Percentiles rank a stretch among this genome's conserved stretches.
Conservation (phyloP, 1,140 invertebrate species). For the Apolygus lucorum region DNA sequence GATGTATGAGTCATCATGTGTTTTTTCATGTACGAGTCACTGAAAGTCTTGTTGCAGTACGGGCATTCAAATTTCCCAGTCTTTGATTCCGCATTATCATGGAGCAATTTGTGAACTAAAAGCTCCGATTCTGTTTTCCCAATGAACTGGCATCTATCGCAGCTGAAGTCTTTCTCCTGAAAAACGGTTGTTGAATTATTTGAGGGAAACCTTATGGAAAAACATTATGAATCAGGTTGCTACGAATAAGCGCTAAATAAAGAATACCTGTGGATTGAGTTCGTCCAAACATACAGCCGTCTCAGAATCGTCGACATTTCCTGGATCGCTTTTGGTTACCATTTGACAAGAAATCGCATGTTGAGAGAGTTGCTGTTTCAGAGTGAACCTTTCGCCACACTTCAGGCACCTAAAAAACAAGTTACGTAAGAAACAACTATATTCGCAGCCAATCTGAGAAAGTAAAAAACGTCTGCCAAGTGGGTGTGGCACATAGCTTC, state of each 20-base stretch:
- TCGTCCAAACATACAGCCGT: no score
- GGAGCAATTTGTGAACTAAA: slow-evolving; percentile 55
- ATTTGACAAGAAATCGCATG: slow-evolving; percentile 44
- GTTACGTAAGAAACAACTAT: no score
- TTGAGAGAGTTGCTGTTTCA: slow-evolving; percentile 60
- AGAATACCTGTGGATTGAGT: no score
- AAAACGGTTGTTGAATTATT: background rate
- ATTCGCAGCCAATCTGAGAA: no score
- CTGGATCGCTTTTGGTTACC: no score
- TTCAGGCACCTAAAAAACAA: slow-evolving; percentile 35
- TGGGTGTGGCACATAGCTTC: no score
- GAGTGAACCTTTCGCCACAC: slow-evolving; percentile 56
- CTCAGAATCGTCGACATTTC: no score
- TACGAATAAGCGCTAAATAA: no score
- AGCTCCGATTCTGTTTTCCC: slow-evolving; percentile 48
- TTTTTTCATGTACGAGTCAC: slow-evolving; percentile 54
- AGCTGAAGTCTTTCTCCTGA: slow-evolving; percentile 30
- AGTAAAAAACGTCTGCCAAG: no score
- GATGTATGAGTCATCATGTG: slow-evolving; percentile 65
- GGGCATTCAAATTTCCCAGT: slow-evolving; percentile 48
- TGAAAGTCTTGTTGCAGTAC: slow-evolving; percentile 57
- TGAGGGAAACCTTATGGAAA: no score
- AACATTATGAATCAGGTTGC: no score
- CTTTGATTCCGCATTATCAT: slow-evolving; percentile 39
- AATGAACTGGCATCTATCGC: slow-evolving; percentile 42